These are phyloP conservation scores for Pitangus sulphuratus DNA, from an alignment of 2,797 vertebrate species.

Conservation along the genomic window DNA sequence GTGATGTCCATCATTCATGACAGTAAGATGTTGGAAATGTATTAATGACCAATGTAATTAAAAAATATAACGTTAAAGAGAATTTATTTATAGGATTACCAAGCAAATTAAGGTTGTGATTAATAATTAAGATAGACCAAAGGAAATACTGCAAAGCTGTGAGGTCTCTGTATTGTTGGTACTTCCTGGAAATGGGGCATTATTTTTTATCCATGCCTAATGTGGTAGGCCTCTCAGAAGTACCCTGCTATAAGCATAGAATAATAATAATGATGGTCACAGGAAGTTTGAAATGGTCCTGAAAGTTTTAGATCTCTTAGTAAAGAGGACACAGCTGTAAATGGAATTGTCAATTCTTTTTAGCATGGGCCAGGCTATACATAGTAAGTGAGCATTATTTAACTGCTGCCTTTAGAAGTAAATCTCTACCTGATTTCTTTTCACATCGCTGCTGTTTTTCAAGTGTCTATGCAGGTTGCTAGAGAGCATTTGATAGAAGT, in stretches of 20 bases:
- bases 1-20: not conserved
- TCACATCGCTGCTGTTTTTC: not conserved
- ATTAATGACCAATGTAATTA: not conserved
- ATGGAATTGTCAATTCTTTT: not conserved
- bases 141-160: not conserved
- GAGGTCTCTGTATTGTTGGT: not conserved
- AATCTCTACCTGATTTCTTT: not conserved
- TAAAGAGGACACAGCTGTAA: not conserved
- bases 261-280: not conserved
- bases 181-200: not conserved
- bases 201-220: not conserved
- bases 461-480: not conserved
- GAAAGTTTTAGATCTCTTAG: not conserved
- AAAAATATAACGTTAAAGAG: not conserved
- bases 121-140: not conserved
- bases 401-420: not conserved
- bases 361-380: not conserved
- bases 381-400: not conserved
- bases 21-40: not conserved
- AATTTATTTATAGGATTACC: not conserved
- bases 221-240: not conserved
- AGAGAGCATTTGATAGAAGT: not conserved
- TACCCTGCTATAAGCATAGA: not conserved
- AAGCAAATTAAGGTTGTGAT: not conserved
- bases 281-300: not conserved